Evolutionary conservation across 2,888 invertebrate genomes (phyloP).

Genomic region (Diogma glabrata): DNA sequence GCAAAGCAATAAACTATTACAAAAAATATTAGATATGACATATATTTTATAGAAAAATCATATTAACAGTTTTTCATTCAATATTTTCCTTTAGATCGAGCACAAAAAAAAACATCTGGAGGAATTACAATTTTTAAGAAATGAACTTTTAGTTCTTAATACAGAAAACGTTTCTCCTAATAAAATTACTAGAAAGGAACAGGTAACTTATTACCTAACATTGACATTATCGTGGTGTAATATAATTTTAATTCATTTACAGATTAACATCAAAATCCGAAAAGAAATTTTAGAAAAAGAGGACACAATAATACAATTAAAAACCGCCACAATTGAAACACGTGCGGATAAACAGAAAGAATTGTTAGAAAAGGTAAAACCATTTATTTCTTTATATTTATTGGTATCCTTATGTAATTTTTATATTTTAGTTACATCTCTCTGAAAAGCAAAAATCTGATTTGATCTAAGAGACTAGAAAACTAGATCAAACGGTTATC

Average conservation of each 20-base stretch:
- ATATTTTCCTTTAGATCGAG: too few relatives aligned
- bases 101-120: constrained; percentile 22
- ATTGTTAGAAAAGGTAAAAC: background rate
- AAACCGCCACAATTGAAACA: constrained; percentile 22
- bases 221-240: too few relatives aligned
- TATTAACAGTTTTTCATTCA: too few relatives aligned
- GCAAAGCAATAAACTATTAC: too few relatives aligned
- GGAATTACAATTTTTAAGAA: constrained; percentile 24
- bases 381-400: too few relatives aligned
- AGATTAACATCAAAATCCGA: constrained; percentile 27
- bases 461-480: background rate
- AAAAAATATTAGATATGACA: too few relatives aligned
- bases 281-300: constrained; percentile 29
- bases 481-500: background rate
- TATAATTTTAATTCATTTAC: too few relatives aligned
- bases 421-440: too few relatives aligned
- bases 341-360: constrained; percentile 22
- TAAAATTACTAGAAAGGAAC: constrained; percentile 20
- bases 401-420: too few relatives aligned
- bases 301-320: constrained; percentile 22
- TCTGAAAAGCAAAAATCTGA: background rate
- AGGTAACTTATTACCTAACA: constrained; percentile 20
- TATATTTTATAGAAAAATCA: too few relatives aligned
- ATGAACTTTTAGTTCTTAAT: constrained; percentile 21
- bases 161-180: constrained; percentile 20